Conservation (phyloP, 1,140 invertebrate genomes). For the Drosophila sturtevanti region DNA sequence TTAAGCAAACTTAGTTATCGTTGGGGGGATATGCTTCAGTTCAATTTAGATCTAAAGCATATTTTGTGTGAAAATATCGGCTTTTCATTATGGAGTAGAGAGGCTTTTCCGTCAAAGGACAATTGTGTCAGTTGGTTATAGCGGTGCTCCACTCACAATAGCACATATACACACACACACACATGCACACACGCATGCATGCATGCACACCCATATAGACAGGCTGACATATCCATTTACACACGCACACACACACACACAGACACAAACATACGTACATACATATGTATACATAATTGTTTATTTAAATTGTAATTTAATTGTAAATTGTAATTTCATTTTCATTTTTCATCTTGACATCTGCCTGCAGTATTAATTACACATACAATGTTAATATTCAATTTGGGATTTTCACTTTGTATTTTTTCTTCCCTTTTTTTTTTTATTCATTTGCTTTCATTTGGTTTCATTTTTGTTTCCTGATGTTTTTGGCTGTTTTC, state of each 20-base stretch:
- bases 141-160: neutral
- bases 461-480: conserved; percentile 15
- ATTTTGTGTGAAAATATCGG: conserved; percentile 9
- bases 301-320: conserved; percentile 35
- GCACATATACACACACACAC: too few species aligned
- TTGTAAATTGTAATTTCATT: conserved; percentile 31
- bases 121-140: conserved; percentile 29
- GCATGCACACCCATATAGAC: neutral
- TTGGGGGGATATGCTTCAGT: neutral
- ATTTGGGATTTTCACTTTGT: conserved; percentile 27
- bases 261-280: conserved; percentile 16
- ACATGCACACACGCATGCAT: neutral
- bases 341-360: conserved; percentile 38
- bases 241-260: conserved; percentile 7
- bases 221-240: conserved; percentile 2
- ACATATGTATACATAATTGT: conserved; percentile 41
- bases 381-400: conserved; percentile 44
- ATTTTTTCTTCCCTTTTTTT: conserved; percentile 2
- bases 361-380: conserved; percentile 67
- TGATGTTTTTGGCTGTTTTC: conserved; percentile 10
- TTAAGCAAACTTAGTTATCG: conserved; percentile 62
- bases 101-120: neutral
- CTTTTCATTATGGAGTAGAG: too few species aligned
- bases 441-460: too few species aligned
- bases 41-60: neutral